Base-by-base conservation (phyloP, 1,140 invertebrate species). In the Drosophila ambigua region DNA sequence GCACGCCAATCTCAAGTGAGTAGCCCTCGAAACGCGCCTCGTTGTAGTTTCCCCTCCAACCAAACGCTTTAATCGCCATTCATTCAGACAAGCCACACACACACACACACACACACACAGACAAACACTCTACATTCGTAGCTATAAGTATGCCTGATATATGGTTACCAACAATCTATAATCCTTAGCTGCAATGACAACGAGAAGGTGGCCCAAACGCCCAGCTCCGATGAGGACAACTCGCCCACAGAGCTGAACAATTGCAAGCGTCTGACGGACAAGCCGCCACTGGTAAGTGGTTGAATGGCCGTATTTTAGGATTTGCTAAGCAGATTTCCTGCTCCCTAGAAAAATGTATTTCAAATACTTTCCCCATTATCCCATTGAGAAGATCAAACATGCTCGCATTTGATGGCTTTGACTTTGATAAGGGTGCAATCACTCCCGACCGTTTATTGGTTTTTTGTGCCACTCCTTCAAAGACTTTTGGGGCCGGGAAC, bases 221-320 rank as follows among this genome's bases (percentile, higher is more conserved):
- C 95, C 24, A 96, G 95, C 82, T 96, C 96, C 71, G 96, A 97
- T 88, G 96, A 97, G 91, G 96, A 95, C 82, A 96, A 96, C 92
- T 97, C 96, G 4, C 96, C 96, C n/a, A 96, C 96, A 43, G 96
- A 97, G 92, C 93, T 97, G 44, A 97, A 97, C 92, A 96, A 95
- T 69, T 97, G 96, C 92, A 96, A 96, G 90, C 93, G 95, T 62
- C 93, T 97, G 58, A 91, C 90, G 23, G 96, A 97, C 91, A 96
- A 97, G 81, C 96, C 96, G 9, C 96, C 96, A 2, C 93, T 97
- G 77, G 96, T 97, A 92, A 96, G 90, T 87, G 48, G 11, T 65
- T 15, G 16, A 41, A n/a, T 11, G 2, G 1, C 2, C 20, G 20
- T 20, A n/a, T 26, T 11, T 15, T 52, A 16, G 6, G 43, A 20